These are phyloP conservation scores for Fistularia commersonii DNA, from an alignment of 2,797 vertebrate species.

Conservation along the genomic window DNA sequence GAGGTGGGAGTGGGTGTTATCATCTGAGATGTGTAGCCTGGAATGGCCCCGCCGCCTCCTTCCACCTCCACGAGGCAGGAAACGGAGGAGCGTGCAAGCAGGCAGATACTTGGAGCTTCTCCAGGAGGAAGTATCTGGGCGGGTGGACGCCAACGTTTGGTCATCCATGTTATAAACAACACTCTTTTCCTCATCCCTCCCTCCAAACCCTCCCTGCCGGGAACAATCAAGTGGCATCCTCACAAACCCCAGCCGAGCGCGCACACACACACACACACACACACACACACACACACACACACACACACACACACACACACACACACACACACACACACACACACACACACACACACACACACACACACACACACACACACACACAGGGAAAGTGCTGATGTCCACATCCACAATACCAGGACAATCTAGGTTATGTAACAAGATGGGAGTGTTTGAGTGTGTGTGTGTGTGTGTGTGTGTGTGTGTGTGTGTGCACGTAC, in stretches of 20 bases:
- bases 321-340: too few relatives aligned
- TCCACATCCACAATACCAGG: too few relatives aligned
- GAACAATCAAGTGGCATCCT: too few relatives aligned
- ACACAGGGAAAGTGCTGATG: too few relatives aligned
- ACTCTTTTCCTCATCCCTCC: slow-evolving; percentile 17
- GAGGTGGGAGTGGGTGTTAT: slow-evolving; percentile 44
- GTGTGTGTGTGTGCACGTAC: slow-evolving; percentile 60
- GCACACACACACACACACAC: too few relatives aligned
- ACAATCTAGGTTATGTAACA: background rate
- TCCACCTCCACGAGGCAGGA: slow-evolving; percentile 47
- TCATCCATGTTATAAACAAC: slow-evolving; percentile 36
- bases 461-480: slow-evolving; percentile 3
- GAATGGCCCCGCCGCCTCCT: slow-evolving; percentile 17
- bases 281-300: too few relatives aligned
- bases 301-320: too few relatives aligned
- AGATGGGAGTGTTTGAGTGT: background rate
- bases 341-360: too few relatives aligned
- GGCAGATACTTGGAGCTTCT: slow-evolving; percentile 39
- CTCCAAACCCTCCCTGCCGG: slow-evolving; percentile 34
- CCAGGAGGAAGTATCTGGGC: slow-evolving; percentile 64
- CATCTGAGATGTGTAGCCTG: slow-evolving; percentile 30
- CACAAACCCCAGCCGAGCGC: too few relatives aligned
- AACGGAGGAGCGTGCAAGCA: slow-evolving; percentile 49
- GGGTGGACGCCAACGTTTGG: slow-evolving; percentile 34
- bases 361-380: too few relatives aligned